A percentile compares a stretch with the other conserved stretches of the same genome.
phyloP scores from a whole-genome alignment of 2,888 invertebrate species.

The Idaea aversata region DNA sequence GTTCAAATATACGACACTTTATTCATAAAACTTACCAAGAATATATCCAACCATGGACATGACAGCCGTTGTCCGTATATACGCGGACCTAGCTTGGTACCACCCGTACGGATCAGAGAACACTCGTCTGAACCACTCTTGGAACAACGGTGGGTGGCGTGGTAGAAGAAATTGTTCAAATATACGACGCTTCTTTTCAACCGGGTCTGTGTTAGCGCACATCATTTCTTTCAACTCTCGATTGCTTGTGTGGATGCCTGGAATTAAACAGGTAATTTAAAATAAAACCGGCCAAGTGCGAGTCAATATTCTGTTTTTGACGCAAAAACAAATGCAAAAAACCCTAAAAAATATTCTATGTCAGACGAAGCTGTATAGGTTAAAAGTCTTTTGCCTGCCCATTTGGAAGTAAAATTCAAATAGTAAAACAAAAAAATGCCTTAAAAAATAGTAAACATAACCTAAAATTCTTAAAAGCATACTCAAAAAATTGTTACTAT shows the following conservation, averaged over 20 bases:
- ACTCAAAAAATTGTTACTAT: no score
- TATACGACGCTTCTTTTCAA: slow-evolving; percentile 84
- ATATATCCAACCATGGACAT: slow-evolving; percentile 99
- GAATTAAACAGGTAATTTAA: background rate
- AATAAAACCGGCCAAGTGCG: no score
- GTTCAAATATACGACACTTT: background rate
- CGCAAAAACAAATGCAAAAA: no score
- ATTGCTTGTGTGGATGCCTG: slow-evolving; percentile 78
- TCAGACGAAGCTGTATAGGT: no score
- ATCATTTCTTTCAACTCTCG: slow-evolving; percentile 83
- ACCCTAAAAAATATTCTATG: no score
- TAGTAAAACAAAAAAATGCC: no score
- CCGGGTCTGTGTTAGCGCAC: slow-evolving; percentile 80
- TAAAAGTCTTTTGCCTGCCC: no score
- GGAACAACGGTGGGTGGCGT: slow-evolving; percentile 90
- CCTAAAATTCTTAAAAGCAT: no score
- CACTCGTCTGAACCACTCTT: slow-evolving; percentile 94
- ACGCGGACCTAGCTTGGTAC: slow-evolving; percentile 93
- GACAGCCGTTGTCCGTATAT: slow-evolving; percentile 95
- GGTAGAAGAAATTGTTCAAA: slow-evolving; percentile 84
- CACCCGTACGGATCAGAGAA: slow-evolving; percentile 95
- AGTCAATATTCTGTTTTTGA: no score
- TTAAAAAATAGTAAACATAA: no score
- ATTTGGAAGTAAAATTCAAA: no score
- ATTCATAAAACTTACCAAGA: slow-evolving; percentile 70